These are phyloP conservation scores for Agrenia bidenticulata DNA, from an alignment of 2,888 invertebrate genomes.

Conservation along the genomic window DNA sequence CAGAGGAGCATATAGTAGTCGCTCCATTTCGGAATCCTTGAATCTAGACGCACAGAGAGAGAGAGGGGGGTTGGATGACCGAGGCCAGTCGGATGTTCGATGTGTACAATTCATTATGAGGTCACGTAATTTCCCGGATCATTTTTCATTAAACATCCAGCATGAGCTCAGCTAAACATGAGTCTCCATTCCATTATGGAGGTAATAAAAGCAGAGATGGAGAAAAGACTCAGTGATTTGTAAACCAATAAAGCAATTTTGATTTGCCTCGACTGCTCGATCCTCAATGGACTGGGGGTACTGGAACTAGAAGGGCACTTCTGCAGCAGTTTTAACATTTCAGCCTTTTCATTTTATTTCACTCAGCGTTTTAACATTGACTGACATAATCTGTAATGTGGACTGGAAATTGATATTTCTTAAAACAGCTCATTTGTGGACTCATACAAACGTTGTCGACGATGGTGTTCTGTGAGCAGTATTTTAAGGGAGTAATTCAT, in stretches of 20 bases:
- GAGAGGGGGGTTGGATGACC: neutral
- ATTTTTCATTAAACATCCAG: constrained; percentile 19
- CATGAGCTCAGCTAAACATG: neutral
- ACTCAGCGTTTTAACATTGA: too few relatives aligned
- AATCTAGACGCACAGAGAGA: neutral
- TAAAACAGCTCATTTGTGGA: too few relatives aligned
- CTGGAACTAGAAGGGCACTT: too few relatives aligned
- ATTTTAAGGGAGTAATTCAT: too few relatives aligned
- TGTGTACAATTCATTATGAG: constrained; percentile 22
- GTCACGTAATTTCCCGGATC: constrained; percentile 20
- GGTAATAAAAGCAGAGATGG: constrained; percentile 5
- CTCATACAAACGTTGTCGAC: too few relatives aligned
- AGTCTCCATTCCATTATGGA: neutral
- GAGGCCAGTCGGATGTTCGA: neutral
- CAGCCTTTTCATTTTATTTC: too few relatives aligned
- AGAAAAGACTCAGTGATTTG: constrained; percentile 15
- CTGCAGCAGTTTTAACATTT: too few relatives aligned
- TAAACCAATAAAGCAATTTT: constrained; percentile 19
- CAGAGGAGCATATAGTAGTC: neutral
- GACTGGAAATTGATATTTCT: too few relatives aligned
- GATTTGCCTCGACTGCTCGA: neutral
- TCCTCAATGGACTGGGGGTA: neutral
- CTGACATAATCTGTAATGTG: too few relatives aligned
- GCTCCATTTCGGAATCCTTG: too few relatives aligned
- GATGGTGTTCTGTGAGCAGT: too few relatives aligned